Base-by-base conservation (phyloP, 2,797 vertebrate species). In the Anas acuta region DNA sequence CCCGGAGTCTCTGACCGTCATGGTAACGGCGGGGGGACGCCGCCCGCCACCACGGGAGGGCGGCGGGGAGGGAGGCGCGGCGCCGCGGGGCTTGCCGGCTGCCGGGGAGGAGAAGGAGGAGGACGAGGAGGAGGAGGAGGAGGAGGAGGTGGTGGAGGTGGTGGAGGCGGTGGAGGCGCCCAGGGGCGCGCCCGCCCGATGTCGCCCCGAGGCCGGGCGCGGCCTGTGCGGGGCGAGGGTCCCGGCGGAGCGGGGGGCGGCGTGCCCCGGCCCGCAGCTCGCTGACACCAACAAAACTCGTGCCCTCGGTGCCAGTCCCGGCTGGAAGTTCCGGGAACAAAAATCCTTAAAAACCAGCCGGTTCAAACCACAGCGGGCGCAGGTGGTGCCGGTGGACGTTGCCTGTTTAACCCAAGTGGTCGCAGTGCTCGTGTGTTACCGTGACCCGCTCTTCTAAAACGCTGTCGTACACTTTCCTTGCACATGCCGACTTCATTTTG, bases 1-100 rank as follows among this genome's bases (percentile, higher is more conserved):
- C 97, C 98, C 98, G 64, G 99, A 99, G 92, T 99, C 98, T 32
- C 98, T 99, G 35, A 97, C 98, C 80, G 98, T 99, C 51, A 97
- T 99, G 99, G 99, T 99, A 98, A 98, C 70, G 35, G 79, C 35
- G 20, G 41, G 85, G 89, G 57, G 57, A 54, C 58, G 26, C n/a
- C 56, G 16, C 30, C 20, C 9, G 56, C 19, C 9, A 26, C 37
- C 70, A 64, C 54, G 57, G 30, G 90, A 23, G 7, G 61, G 91
- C 26, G 54, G 69, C 32, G 54, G 5, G 57, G 69, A 53, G 45
- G 13, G 62, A 19, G 47, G 43, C 25, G 16, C 4, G 28, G 62
- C n/a, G 39, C 23, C 30, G 11, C 16, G 9, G 37, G 54, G 15
- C 16, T 20, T 11, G 65, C 18, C 9, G 41, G 83, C 35, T 13